Evolutionary conservation across 2,888 invertebrate genomes (phyloP), one percentile per base, ranked within the genome.

Genomic region (Papilio elwesi): DNA sequence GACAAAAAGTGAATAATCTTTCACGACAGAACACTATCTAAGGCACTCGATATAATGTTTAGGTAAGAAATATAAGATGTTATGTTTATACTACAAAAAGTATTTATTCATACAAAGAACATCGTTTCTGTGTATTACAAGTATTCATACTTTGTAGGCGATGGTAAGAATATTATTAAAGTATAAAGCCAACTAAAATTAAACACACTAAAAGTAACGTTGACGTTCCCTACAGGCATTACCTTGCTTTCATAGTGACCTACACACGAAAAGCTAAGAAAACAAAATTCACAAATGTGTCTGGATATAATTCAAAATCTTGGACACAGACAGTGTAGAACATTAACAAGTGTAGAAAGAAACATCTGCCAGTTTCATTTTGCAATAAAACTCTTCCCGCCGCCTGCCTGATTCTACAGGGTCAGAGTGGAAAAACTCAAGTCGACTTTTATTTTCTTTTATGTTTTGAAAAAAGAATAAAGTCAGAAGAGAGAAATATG

Each of bases 331-430:
- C 15, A 15, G 3, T 43, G 43, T 51, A 55, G 59, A 15, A 66
- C 52, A 11, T 26, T 66, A 49, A 15, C 65, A 57, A 51, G 59
- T 68, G 49, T 59, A 68, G 57, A 59, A 68, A 59, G 48, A 68
- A 68, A 68, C 16, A 68, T 10, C 59, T 57, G 57, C 68, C 49
- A 59, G 68, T 59, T 68, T 68, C 68, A 59, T 68, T 62, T 68
- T 49, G 59, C 36, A 57, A 59, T 68, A 68, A 68, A 68, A 59
- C 47, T 11, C 8, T 68, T 68, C 26, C 13, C 47, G 49, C 36
- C 68, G 51, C 12, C 64, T 15, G 59, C 59, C n/a, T n/a, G 59
- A 59, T 26, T 5, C 68, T 59, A n/a, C n/a, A n/a, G n/a, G n/a
- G n/a, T 47, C 10, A 36, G 55, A 68, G 49, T 48, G 57, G 49